Evolutionary conservation across 2,797 vertebrate genomes (phyloP), one percentile per base, ranked within the genome.

Genomic region (Podargus strigoides): DNA sequence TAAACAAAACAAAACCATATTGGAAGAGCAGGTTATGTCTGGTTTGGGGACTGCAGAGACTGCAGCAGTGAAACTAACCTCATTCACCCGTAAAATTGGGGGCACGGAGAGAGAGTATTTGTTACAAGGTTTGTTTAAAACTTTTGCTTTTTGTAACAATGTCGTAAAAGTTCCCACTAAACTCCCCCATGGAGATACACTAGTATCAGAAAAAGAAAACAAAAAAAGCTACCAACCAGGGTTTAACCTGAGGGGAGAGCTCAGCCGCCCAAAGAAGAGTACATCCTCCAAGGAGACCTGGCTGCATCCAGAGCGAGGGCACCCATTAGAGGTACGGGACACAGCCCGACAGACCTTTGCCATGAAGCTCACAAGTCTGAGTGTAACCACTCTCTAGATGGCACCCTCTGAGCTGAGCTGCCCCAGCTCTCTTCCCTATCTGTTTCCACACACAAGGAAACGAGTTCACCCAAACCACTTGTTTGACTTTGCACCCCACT

Each of bases 281-380:
- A 12, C 10, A 53, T 27, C 26, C 37, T 70, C 23, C 27, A 19
- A 30, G 24, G 44, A 56, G 16, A 77, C 19, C 7, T 3, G 15
- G 34, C 26, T 32, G 34, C 32, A 32, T 26, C 13, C 75, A 39
- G 3, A 12, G 6, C 4, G 14, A 81, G 41, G 37, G 9, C 12
- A 20, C 32, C 32, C 30, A 13, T 64, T 5, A 17, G 37, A 56
- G 15, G n/a, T 0, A 27, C 1, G 1, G 39, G 44, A n/a, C 26
- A 39, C 24, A 22, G 72, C 0, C 3, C 1, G 75, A 53, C 44
- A 88, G 76, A 39, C 22, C 3, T 23, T 4, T 62, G 44, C 81
- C 37, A 34, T 4, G 39, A 66, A 76, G 34, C 76, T 83, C 20
- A 15, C 52, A 37, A 67, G 28, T 37, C 0, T 11, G 37, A 73